Conservation (phyloP, 2,888 invertebrate genomes). For the Drosophila sordidapex region DNA sequence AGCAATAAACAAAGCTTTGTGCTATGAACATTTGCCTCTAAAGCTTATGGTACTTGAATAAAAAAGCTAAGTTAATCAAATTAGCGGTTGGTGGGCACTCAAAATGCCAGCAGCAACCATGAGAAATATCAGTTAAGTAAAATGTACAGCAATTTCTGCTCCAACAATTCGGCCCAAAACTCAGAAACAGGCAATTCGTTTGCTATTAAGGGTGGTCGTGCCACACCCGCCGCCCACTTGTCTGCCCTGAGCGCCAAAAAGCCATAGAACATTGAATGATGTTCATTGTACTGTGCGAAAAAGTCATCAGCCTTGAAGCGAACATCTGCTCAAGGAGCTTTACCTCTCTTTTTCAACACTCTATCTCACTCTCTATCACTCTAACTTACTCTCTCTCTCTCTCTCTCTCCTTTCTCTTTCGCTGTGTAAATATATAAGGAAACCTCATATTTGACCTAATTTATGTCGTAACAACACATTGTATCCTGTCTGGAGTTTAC, state of each 20-base stretch:
- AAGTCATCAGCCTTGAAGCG: conserved; percentile 48
- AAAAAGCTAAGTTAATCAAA: conserved; percentile 52
- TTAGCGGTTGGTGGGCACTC: conserved; percentile 55
- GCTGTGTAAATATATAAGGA: conserved; percentile 31
- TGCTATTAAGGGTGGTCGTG: conserved; percentile 56
- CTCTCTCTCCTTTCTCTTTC: neutral
- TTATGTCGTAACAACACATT: conserved; percentile 44
- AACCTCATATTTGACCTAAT: conserved; percentile 48
- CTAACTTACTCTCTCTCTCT: too few relatives aligned
- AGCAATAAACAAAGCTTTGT: conserved; percentile 17
- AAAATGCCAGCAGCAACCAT: conserved; percentile 44
- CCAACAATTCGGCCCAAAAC: conserved; percentile 10
- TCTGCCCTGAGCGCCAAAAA: conserved; percentile 21
- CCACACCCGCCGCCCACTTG: conserved; percentile 29
- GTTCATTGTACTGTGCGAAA: conserved; percentile 53
- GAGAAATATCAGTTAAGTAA: conserved; percentile 32
- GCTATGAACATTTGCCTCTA: conserved; percentile 5
- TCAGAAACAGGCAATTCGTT: conserved; percentile 54
- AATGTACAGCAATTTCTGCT: conserved; percentile 35
- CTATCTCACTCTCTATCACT: neutral
- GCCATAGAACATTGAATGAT: conserved; percentile 44
- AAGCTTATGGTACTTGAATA: conserved; percentile 33
- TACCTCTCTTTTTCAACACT: neutral
- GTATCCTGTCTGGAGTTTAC: conserved; percentile 26
- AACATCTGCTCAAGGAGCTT: conserved; percentile 39